Evolutionary conservation across 1,140 invertebrate genomes (phyloP).

Genomic region (Drosophila pruinosa): DNA sequence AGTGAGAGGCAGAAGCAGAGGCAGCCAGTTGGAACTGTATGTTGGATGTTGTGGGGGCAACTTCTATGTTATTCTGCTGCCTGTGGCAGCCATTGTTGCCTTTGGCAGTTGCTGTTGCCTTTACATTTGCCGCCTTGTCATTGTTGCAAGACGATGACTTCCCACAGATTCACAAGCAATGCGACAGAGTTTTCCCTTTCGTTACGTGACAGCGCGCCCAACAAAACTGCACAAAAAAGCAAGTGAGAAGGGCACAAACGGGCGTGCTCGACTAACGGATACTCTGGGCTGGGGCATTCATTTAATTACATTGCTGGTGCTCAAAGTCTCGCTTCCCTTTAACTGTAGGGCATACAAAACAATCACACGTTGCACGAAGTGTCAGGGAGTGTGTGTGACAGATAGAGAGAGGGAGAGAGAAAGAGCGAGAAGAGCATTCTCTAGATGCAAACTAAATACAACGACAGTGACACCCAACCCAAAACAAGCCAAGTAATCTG

Average conservation of each 20-base stretch:
- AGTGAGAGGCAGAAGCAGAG: too few species aligned
- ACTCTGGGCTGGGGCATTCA: background rate
- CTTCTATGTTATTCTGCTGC: constrained; percentile 56
- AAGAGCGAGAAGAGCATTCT: constrained; percentile 30
- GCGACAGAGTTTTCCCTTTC: constrained; percentile 64
- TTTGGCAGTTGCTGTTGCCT: constrained; percentile 6
- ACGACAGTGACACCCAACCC: constrained; percentile 5
- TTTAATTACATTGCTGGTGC: background rate
- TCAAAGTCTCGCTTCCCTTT: too few species aligned
- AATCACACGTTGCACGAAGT: constrained; percentile 51
- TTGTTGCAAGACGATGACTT: constrained; percentile 62
- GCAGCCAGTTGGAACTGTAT: constrained; percentile 62
- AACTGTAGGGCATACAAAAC: constrained; percentile 7
- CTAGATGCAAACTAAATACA: constrained; percentile 29
- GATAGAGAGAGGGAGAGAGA: background rate
- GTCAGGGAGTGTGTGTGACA: constrained; percentile 14
- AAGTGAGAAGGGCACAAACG: background rate
- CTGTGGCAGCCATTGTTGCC: constrained; percentile 62
- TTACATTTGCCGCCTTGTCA: constrained; percentile 55
- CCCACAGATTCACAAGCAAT: constrained; percentile 60
- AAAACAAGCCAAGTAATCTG: constrained; percentile 50
- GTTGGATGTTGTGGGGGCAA: constrained; percentile 14
- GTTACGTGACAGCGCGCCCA: constrained; percentile 66
- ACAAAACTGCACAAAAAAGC: constrained; percentile 15
- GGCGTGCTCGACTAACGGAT: background rate